A percentile compares a stretch with the other conserved stretches of the same genome.
These are phyloP conservation scores for Heliconius charithonia DNA, from an alignment of 2,888 invertebrate genomes.

Conservation along the genomic window DNA sequence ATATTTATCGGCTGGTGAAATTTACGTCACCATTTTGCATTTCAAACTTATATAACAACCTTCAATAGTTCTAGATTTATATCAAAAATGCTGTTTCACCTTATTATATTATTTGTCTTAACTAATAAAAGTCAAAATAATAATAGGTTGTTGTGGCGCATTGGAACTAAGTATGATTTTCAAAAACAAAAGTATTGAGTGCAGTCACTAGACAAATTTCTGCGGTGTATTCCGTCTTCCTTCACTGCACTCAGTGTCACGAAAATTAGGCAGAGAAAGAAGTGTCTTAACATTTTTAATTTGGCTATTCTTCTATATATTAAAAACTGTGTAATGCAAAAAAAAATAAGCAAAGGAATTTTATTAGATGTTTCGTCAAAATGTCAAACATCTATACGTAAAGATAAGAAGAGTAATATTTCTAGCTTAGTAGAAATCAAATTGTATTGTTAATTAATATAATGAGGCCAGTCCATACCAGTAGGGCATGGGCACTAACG, in stretches of 20 bases:
- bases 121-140: background rate
- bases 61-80: background rate
- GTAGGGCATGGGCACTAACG: no score
- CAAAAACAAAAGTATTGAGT: background rate
- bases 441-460: no score
- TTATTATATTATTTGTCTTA: no score
- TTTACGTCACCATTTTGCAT: background rate
- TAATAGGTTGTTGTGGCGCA: background rate
- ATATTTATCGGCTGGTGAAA: background rate
- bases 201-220: background rate
- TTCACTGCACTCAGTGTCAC: no score
- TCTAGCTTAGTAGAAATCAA: no score
- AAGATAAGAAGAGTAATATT: no score
- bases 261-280: no score
- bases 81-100: background rate
- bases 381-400: no score
- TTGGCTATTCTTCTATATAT: background rate
- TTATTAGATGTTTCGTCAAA: no score
- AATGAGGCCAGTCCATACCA: no score
- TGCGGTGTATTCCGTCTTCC: no score
- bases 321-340: background rate
- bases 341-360: background rate
- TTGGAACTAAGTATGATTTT: background rate
- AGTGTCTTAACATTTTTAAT: background rate
- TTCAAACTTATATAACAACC: background rate